phyloP scores from a whole-genome alignment of 2,797 vertebrate species.

The Coracias cyanogaster region DNA sequence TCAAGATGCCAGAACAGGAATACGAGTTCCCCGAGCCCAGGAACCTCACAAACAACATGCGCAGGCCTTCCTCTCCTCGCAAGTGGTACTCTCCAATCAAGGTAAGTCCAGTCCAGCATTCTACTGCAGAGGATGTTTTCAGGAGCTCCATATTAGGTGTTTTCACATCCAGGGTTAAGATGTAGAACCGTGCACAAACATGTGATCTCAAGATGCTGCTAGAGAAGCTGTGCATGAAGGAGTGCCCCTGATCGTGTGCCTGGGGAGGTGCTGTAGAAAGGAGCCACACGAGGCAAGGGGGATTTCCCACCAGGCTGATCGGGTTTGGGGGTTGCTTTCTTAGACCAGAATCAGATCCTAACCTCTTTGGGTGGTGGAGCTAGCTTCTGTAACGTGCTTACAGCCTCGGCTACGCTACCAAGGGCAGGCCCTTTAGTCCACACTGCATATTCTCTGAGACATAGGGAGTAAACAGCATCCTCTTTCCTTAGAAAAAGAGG shows the following conservation, averaged over 20 bases:
- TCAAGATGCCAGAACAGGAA: conserved; percentile 97
- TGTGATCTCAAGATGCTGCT: background rate
- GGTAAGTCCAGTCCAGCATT: conserved; percentile 71
- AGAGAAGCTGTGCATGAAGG: background rate
- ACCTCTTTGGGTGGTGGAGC: background rate
- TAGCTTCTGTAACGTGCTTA: background rate
- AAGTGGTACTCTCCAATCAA: conserved; percentile 99
- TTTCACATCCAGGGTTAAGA: background rate
- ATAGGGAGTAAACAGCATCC: background rate
- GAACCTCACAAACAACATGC: conserved; percentile 88
- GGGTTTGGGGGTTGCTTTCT: background rate
- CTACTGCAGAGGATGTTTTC: background rate
- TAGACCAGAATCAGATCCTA: background rate
- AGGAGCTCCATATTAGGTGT: background rate
- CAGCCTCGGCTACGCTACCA: background rate
- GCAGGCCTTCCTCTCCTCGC: conserved; percentile 81
- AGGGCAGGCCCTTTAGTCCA: too few relatives aligned
- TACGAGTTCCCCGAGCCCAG: conserved; percentile 83
- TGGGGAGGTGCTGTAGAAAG: background rate
- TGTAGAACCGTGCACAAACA: background rate
- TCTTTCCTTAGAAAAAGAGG: background rate
- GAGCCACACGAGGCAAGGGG: background rate
- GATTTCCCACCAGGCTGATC: background rate
- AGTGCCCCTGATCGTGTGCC: background rate
- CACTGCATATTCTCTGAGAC: background rate